Base-by-base conservation (phyloP, 2,888 invertebrate genomes). In the Tuta absoluta region DNA sequence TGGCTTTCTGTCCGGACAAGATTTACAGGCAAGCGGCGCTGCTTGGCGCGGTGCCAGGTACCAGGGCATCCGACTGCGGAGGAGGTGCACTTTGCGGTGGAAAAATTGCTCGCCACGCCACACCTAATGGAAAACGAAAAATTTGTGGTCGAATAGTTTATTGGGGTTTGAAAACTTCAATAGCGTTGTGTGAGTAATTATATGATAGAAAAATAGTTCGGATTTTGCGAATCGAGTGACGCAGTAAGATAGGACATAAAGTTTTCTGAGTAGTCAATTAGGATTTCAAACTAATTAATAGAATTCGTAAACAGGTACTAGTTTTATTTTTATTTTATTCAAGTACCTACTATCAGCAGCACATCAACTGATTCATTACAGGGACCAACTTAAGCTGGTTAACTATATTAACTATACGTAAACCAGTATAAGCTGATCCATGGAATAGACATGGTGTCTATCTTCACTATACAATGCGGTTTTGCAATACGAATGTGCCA, bases 1-100 rank as follows among this genome's bases (percentile, higher is more conserved):
- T 65, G 65, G 33, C 24, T 58, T 33, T 33, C 21, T 58, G 62
- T 62, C 53, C 37, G 70, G 62, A 65, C 65, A 75, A 82, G 82
- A 83, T 85, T 85, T 86, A 85, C 82, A 78, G 79, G 76, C 79
- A 77, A 77, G 76, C 78, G 81, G 84, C 78, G 82, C 85, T 78
- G 85, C 82, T 89, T 88, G 89, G 88, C 88, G 75, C 72, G 67
- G 48, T 86, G 88, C 88, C 87, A 86, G 82, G 82, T 81, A 78
- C 83, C 85, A 82, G 84, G 85, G 21, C 49, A 11, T 49, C 82
- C 80, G 81, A 73, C 74, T 74, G 72, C 74, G 41, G 45, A 45
- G 76, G 72, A 77, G 75, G 74, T 81, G 81, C 82, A 84, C 79
- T 84, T 80, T 82, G 71, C 79, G 69, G 71, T 74, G 80, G 82